Conservation (phyloP, 2,888 invertebrate species). For the Frankliniella fusca region DNA sequence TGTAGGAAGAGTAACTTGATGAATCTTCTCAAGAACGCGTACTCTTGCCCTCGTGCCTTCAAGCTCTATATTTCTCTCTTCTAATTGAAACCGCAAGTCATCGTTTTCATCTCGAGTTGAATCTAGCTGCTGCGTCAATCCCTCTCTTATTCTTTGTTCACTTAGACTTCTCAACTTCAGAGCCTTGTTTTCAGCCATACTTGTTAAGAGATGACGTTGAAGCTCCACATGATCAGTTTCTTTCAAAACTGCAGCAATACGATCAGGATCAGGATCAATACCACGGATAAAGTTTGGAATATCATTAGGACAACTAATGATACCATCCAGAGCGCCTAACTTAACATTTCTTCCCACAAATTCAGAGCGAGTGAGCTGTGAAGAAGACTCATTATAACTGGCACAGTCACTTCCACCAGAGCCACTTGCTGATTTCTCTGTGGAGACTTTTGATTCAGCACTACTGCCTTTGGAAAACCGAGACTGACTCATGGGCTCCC, state of each 20-base stretch:
- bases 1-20: slow-evolving; percentile 36
- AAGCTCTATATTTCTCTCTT: slow-evolving; percentile 75
- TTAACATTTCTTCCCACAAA: slow-evolving; percentile 28
- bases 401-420: slow-evolving; percentile 19
- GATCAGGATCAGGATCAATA: slow-evolving; percentile 64
- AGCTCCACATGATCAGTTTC: slow-evolving; percentile 78
- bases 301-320: slow-evolving; percentile 58
- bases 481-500: slow-evolving; percentile 18
- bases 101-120: slow-evolving; percentile 73
- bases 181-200: slow-evolving; percentile 54
- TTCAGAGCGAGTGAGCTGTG: slow-evolving; percentile 9
- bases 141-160: slow-evolving; percentile 54
- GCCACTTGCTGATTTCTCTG: neutral
- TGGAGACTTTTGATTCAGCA: neutral
- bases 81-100: slow-evolving; percentile 75
- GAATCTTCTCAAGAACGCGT: slow-evolving; percentile 63
- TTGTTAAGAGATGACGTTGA: slow-evolving; percentile 75
- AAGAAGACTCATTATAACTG: slow-evolving; percentile 22
- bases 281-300: slow-evolving; percentile 53
- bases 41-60: slow-evolving; percentile 76
- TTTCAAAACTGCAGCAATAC: slow-evolving; percentile 76
- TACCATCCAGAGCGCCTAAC: slow-evolving; percentile 63
- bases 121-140: slow-evolving; percentile 64
- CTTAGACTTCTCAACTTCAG: neutral
- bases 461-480: slow-evolving; percentile 34